Evolutionary conservation across 2,888 invertebrate species (phyloP).

Genomic region (Buathra laborator): DNA sequence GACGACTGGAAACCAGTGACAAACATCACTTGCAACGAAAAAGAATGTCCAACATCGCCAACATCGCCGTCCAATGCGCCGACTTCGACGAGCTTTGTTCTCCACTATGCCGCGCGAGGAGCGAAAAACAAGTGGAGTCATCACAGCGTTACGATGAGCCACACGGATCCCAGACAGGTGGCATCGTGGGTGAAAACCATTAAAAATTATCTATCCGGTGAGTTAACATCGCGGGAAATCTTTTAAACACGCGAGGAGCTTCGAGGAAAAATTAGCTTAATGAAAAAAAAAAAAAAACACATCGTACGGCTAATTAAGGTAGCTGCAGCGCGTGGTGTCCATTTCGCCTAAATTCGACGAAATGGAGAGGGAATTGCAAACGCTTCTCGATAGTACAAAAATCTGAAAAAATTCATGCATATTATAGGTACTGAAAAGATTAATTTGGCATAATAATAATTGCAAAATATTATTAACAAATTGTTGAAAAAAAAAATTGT

Average conservation of each 20-base stretch:
- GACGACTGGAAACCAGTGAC: slow-evolving; percentile 83
- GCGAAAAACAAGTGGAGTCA: slow-evolving; percentile 88
- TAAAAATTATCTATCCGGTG: slow-evolving; percentile 86
- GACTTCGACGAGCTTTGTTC: slow-evolving; percentile 86
- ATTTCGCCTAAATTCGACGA: no score
- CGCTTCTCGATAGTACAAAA: no score
- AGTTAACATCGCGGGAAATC: slow-evolving; percentile 72
- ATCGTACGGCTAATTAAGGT: no score
- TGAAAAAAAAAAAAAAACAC: no score
- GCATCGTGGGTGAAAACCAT: slow-evolving; percentile 88
- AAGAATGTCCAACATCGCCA: slow-evolving; percentile 73
- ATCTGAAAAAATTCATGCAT: no score
- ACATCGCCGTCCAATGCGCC: slow-evolving; percentile 69
- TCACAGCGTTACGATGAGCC: slow-evolving; percentile 87
- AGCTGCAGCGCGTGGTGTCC: no score
- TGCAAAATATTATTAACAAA: no score
- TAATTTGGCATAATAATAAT: no score
- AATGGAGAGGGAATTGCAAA: no score
- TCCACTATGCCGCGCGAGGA: slow-evolving; percentile 88
- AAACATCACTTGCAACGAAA: slow-evolving; percentile 80
- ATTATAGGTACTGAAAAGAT: no score
- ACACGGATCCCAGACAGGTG: slow-evolving; percentile 88
- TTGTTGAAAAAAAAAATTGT: no score
- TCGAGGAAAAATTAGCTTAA: neutral
- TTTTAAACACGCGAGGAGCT: neutral